These are phyloP conservation scores for Megatriorchis doriae DNA, from an alignment of 2,113 vertebrate genomes.

Conservation along the genomic window DNA sequence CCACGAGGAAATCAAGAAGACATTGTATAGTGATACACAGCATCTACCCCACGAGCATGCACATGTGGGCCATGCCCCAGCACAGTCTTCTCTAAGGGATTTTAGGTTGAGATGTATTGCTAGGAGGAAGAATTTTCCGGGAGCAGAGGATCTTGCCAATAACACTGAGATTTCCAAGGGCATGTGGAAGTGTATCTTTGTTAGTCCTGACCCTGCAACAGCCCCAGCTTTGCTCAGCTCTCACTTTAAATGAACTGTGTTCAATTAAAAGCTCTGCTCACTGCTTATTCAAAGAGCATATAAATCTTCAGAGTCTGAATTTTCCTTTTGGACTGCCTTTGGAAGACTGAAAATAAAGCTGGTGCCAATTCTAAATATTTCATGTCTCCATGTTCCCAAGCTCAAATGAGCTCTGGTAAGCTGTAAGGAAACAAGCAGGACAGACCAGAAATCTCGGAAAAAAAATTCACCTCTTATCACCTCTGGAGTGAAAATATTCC, in stretches of 20 bases:
- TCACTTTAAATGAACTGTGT: background rate
- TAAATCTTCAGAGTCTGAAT: background rate
- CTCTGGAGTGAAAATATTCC: background rate
- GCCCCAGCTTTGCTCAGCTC: background rate
- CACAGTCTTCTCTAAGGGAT: background rate
- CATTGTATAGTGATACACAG: rapidly evolving
- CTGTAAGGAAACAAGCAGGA: background rate
- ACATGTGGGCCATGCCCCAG: background rate
- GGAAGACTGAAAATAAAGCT: background rate
- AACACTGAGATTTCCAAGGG: background rate
- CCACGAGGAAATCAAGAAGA: background rate
- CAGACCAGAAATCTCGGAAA: background rate
- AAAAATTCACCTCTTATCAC: background rate
- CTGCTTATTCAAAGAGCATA: background rate
- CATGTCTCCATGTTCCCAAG: background rate
- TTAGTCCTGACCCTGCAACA: background rate
- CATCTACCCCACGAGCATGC: rapidly evolving
- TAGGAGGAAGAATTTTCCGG: background rate
- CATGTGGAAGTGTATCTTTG: rapidly evolving
- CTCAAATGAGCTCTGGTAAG: background rate
- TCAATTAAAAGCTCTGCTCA: background rate
- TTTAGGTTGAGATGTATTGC: rapidly evolving
- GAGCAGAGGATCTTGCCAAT: background rate
- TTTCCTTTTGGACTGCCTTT: background rate
- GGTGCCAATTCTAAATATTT: constrained; percentile 32